Conservation (phyloP, 2,113 vertebrate genomes). For the Pao palembangensis region DNA sequence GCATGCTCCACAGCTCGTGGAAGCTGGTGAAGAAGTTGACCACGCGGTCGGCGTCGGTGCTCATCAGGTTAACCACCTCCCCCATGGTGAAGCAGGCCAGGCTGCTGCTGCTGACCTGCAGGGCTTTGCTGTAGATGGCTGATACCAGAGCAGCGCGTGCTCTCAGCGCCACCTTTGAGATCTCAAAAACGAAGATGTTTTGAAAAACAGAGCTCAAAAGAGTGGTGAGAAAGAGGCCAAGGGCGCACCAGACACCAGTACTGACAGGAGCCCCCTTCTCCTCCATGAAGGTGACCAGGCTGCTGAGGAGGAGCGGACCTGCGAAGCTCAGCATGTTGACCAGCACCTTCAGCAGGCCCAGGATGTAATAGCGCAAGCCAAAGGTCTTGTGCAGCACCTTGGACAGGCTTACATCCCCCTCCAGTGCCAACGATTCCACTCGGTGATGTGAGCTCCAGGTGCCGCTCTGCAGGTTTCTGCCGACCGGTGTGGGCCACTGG, state of each 20-base stretch:
- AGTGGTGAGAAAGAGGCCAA: constrained; percentile 82
- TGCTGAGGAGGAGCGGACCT: constrained; percentile 86
- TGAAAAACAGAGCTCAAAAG: constrained; percentile 79
- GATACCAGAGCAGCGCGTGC: constrained; percentile 80
- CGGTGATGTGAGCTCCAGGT: constrained; percentile 40
- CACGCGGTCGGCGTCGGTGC: constrained; percentile 84
- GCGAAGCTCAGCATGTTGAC: constrained; percentile 80
- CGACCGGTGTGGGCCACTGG: constrained; percentile 42
- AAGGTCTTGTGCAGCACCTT: constrained; percentile 82
- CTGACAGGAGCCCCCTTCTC: constrained; percentile 78
- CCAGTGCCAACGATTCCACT: constrained; percentile 21
- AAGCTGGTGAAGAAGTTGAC: constrained; percentile 89
- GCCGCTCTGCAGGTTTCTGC: constrained; percentile 44
- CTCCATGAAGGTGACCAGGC: constrained; percentile 88
- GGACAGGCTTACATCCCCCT: constrained; percentile 70
- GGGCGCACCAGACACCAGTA: constrained; percentile 78
- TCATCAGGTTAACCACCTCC: constrained; percentile 91
- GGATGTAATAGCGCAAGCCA: constrained; percentile 78
- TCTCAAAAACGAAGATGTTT: constrained; percentile 84
- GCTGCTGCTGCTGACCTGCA: constrained; percentile 77
- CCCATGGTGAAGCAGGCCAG: constrained; percentile 76
- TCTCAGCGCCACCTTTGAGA: constrained; percentile 81
- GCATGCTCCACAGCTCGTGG: constrained; percentile 93
- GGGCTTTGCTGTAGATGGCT: constrained; percentile 83
- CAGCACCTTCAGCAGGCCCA: constrained; percentile 83